phyloP scores from a whole-genome alignment of 2,113 vertebrate genomes.

The Eulemur rufifrons region DNA sequence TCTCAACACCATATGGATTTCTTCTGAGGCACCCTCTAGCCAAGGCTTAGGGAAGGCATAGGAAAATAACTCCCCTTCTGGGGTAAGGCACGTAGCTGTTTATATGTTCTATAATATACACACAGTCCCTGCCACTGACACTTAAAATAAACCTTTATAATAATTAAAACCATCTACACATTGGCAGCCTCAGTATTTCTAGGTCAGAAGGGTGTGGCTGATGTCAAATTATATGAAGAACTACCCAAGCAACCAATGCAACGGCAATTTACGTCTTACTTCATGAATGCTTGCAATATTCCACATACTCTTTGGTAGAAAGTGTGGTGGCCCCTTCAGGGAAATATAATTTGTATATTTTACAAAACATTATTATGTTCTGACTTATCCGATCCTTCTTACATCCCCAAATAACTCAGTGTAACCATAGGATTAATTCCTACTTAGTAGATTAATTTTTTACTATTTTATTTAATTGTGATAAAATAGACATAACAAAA shows the following conservation, averaged over 20 bases:
- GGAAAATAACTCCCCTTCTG: neutral
- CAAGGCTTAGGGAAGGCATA: neutral
- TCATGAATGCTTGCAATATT: slow-evolving; percentile 2
- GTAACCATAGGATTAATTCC: neutral
- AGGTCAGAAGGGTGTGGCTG: slow-evolving; percentile 14
- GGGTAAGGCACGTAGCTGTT: neutral
- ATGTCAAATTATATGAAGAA: slow-evolving; percentile 16
- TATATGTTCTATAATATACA: neutral
- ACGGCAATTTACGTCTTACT: neutral
- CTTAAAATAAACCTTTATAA: neutral
- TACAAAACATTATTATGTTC: neutral
- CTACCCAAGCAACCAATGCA: neutral
- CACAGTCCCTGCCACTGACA: neutral
- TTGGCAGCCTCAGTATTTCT: neutral
- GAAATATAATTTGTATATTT: neutral
- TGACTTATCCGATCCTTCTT: neutral
- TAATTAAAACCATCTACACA: neutral
- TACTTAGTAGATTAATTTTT: neutral
- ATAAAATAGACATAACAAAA: neutral
- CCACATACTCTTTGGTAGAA: neutral
- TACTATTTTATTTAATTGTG: neutral
- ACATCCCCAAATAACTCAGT: neutral
- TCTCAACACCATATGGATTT: neutral
- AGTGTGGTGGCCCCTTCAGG: neutral
- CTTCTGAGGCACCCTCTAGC: neutral